Evolutionary conservation across 2,113 vertebrate species (phyloP), one percentile per base, ranked within the genome.

Genomic region (Lynx canadensis): DNA sequence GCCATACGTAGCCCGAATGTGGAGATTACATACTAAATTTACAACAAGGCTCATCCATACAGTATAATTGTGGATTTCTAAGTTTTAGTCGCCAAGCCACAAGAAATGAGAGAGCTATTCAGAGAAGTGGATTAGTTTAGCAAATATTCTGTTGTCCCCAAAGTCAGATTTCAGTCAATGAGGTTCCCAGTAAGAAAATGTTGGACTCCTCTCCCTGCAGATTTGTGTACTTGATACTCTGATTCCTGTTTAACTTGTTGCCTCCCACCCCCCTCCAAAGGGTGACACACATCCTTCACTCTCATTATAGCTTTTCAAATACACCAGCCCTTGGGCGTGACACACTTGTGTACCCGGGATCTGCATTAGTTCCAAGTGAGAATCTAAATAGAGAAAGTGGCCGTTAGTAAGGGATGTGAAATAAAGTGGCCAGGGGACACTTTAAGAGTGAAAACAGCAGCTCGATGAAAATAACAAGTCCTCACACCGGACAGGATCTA

Each of bases 31-130:
- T 31, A 92, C 98, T 98, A 99, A 98, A 98, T 97, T 98, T 98
- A 98, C 98, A 94, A 71, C 92, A 0, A 0, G 92, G 88, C 95
- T 98, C 98, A 97, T 98, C 98, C 96, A 98, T 97, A 86, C 74
- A 69, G 96, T 52, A 1, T 97, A 98, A 98, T 98, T 98, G 98
- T 98, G 98, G 98, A 98, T 98, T 98, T 97, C 96, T 97, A 91
- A 92, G 88, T 97, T 97, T 94, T 79, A 96, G 93, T 65, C 91
- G 52, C 95, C 85, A 98, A 98, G 92, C 98, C 98, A 98, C 98
- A 98, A 95, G 96, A 96, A 97, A 98, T 84, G 76, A 91, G 55
- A 79, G 78, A 98, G 92, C 88, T 96, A 96, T 97, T 97, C 95
- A 76, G 96, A 97, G 97, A 94, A 96, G 63, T 81, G 79, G 91